These are phyloP conservation scores for Holcopasites calliopsidis DNA, from an alignment of 1,140 invertebrate genomes.

Conservation along the genomic window DNA sequence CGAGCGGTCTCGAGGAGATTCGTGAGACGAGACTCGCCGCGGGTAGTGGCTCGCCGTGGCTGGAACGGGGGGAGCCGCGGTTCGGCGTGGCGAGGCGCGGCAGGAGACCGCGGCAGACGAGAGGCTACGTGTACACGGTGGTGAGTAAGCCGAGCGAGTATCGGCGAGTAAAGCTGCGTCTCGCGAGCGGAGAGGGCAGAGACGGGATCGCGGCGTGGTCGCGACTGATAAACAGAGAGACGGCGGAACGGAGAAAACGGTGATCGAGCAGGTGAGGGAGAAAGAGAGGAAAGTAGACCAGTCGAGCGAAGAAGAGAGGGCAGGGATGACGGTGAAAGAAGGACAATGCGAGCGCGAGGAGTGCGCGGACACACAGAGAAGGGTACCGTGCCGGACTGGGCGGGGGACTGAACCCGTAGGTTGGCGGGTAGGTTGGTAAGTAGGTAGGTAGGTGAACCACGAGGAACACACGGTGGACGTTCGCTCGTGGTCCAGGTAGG, in stretches of 20 bases:
- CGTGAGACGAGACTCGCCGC: conserved; percentile 60
- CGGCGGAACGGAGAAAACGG: conserved; percentile 32
- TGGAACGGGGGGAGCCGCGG: conserved; percentile 6
- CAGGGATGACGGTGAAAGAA: background rate
- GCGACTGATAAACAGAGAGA: conserved; percentile 4
- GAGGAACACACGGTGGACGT: conserved; percentile 42
- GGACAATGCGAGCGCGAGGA: background rate
- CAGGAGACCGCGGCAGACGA: conserved; percentile 9
- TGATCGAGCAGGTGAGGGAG: conserved; percentile 55
- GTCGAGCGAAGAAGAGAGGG: background rate
- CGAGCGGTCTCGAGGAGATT: conserved; percentile 63
- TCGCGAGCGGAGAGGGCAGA: background rate
- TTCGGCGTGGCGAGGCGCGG: background rate
- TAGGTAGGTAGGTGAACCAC: conserved; percentile 71
- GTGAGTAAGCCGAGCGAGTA: conserved; percentile 69
- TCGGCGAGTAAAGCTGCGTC: conserved; percentile 48
- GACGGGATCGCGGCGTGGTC: conserved; percentile 23
- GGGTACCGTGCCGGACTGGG: conserved; percentile 45
- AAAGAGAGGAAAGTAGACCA: conserved; percentile 40
- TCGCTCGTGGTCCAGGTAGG: background rate
- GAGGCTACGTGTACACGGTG: conserved; percentile 63
- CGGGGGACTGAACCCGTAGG: conserved; percentile 69
- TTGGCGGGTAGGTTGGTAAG: conserved; percentile 69
- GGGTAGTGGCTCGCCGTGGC: conserved; percentile 54
- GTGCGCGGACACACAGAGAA: conserved; percentile 24